Conservation (phyloP, 2,888 invertebrate genomes). For the Plebejus argus region DNA sequence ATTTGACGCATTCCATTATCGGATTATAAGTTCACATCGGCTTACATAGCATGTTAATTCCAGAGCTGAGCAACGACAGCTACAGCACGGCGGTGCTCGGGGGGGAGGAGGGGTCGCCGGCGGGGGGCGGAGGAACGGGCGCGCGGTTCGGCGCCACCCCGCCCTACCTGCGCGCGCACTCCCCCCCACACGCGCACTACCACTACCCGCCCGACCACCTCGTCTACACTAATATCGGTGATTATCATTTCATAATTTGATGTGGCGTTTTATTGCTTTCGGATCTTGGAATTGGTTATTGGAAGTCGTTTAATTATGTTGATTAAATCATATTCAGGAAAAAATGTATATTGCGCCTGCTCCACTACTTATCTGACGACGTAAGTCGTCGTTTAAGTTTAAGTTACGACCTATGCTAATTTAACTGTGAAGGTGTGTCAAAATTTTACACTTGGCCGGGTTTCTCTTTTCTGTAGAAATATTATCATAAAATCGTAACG, state of each 20-base stretch:
- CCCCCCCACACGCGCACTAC: constrained; percentile 89
- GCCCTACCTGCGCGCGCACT: constrained; percentile 88
- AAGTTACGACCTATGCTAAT: no score
- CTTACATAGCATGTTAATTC: constrained; percentile 27
- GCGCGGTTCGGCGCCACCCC: constrained; percentile 82
- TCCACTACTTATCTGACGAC: no score
- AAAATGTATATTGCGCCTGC: no score
- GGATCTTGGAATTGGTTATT: no score
- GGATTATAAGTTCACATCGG: not conserved
- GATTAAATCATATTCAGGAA: no score
- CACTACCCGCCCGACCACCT: constrained; percentile 92
- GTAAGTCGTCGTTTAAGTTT: no score
- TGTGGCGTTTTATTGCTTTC: not conserved
- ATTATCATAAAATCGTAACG: no score
- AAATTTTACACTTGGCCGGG: no score
- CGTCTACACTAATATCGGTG: constrained; percentile 91
- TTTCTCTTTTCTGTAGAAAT: no score
- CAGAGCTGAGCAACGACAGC: constrained; percentile 94
- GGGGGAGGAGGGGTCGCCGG: constrained; percentile 88
- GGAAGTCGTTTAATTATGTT: no score
- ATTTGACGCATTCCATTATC: not conserved
- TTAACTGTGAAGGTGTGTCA: no score
- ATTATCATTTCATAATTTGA: constrained; percentile 43
- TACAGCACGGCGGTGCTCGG: constrained; percentile 93
- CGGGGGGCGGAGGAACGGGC: constrained; percentile 82